phyloP scores from a whole-genome alignment of 2,888 invertebrate species.

The Galeruca laticollis region DNA sequence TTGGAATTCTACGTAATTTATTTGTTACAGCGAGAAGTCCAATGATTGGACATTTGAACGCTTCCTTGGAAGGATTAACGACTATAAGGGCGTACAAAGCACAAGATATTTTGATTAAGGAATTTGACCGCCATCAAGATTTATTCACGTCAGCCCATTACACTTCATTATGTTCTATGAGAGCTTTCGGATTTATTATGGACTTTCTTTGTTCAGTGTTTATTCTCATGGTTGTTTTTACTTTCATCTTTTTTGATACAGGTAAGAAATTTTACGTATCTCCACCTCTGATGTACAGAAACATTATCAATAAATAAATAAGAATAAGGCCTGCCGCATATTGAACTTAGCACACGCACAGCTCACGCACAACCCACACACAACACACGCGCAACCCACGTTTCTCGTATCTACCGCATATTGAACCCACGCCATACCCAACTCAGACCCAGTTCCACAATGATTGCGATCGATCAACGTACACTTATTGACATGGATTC shows the following conservation, averaged over 20 bases:
- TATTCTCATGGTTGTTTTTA: slow-evolving; percentile 51
- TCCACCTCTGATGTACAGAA: no score
- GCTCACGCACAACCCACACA: no score
- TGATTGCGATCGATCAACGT: no score
- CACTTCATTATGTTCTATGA: slow-evolving; percentile 56
- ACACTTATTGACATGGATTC: no score
- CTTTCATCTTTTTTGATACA: slow-evolving; percentile 51
- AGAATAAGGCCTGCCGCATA: no score
- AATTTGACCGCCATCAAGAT: slow-evolving; percentile 63
- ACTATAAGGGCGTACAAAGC: slow-evolving; percentile 62
- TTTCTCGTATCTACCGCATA: no score
- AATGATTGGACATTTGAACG: slow-evolving; percentile 62
- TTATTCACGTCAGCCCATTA: slow-evolving; percentile 61
- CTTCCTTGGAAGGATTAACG: slow-evolving; percentile 62
- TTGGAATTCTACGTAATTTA: no score
- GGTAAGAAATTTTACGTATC: slow-evolving; percentile 41
- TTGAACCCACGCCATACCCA: no score
- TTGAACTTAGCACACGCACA: no score
- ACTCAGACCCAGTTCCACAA: no score
- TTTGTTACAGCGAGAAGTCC: slow-evolving; percentile 61
- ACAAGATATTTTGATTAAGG: slow-evolving; percentile 58
- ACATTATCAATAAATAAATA: no score
- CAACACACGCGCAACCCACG: no score
- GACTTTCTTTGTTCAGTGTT: slow-evolving; percentile 57
- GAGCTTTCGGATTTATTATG: slow-evolving; percentile 60